Percentiles rank a stretch among this genome's conserved stretches.
phyloP scores from a whole-genome alignment of 2,113 vertebrate species.

The Clarias batrachus region DNA sequence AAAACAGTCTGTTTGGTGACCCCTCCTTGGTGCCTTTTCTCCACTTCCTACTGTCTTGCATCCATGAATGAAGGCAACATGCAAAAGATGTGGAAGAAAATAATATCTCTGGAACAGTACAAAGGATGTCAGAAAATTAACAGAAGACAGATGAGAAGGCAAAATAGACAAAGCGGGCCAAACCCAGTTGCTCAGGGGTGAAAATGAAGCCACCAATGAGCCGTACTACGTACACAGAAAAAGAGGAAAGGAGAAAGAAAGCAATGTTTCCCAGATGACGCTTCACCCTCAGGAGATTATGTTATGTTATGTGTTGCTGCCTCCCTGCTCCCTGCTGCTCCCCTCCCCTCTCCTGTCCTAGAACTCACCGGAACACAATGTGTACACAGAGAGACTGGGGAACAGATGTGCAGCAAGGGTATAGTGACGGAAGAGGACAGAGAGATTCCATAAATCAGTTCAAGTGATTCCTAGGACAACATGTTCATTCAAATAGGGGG shows the following conservation, averaged over 20 bases:
- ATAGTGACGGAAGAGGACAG: constrained; percentile 2
- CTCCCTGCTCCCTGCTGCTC: constrained; percentile 5
- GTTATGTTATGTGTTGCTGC: constrained; percentile 19
- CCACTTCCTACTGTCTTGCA: neutral
- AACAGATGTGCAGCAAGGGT: constrained; percentile 38
- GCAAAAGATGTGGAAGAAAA: constrained; percentile 23
- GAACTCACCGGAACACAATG: constrained; percentile 38
- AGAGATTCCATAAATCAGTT: neutral
- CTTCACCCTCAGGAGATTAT: constrained; percentile 35
- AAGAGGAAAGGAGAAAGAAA: constrained; percentile 9
- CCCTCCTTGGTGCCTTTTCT: neutral
- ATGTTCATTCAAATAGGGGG: neutral
- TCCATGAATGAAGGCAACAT: constrained; percentile 4
- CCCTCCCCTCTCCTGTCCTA: constrained; percentile 6
- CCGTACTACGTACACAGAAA: constrained; percentile 16
- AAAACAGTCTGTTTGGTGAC: neutral
- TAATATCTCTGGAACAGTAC: neutral
- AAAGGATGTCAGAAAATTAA: constrained; percentile 49
- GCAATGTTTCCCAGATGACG: constrained; percentile 40
- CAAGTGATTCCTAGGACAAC: constrained; percentile 1
- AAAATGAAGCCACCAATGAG: constrained; percentile 28
- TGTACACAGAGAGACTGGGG: constrained; percentile 25
- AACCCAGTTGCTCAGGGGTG: constrained; percentile 5
- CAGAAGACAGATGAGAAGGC: neutral
- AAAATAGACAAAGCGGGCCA: constrained; percentile 16